Evolutionary conservation across 2,888 invertebrate species (phyloP).

Genomic region (Trichacis sp.): DNA sequence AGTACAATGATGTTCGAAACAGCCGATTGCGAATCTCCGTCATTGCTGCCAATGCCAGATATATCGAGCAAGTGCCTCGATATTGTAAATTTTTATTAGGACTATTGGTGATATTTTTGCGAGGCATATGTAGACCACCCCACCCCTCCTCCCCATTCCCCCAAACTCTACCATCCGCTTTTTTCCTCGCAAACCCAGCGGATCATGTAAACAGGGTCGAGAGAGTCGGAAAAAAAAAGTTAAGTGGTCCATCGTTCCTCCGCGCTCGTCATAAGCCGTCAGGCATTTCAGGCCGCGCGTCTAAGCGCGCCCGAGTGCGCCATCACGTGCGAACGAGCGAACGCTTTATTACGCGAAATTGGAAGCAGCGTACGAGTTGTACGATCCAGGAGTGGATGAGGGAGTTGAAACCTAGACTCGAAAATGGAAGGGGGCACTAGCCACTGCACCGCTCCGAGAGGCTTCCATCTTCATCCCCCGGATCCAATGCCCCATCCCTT

Average conservation of each 20-base stretch:
- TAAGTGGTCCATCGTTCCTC: constrained; percentile 27
- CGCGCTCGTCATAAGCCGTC: constrained; percentile 8
- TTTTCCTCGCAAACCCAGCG: no score
- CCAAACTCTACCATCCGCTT: no score
- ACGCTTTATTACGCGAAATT: constrained; percentile 57
- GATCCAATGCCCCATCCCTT: constrained; percentile 43
- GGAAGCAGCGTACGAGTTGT: constrained; percentile 45
- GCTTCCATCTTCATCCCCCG: constrained; percentile 43
- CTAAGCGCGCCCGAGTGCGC: constrained; percentile 39
- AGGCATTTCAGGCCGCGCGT: not conserved
- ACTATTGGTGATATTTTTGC: no score
- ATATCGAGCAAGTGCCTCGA: no score
- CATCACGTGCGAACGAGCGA: constrained; percentile 25
- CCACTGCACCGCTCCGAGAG: not conserved
- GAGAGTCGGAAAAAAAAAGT: constrained; percentile 31
- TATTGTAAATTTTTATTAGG: no score
- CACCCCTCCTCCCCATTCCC: no score
- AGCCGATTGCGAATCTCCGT: no score
- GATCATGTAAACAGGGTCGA: no score
- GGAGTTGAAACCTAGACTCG: not conserved
- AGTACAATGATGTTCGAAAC: no score
- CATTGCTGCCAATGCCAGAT: no score
- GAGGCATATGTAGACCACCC: no score
- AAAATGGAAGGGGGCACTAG: constrained; percentile 5
- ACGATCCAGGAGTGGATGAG: constrained; percentile 40